These are phyloP conservation scores for Gerris buenoi DNA, from an alignment of 1,140 invertebrate species.

Conservation along the genomic window DNA sequence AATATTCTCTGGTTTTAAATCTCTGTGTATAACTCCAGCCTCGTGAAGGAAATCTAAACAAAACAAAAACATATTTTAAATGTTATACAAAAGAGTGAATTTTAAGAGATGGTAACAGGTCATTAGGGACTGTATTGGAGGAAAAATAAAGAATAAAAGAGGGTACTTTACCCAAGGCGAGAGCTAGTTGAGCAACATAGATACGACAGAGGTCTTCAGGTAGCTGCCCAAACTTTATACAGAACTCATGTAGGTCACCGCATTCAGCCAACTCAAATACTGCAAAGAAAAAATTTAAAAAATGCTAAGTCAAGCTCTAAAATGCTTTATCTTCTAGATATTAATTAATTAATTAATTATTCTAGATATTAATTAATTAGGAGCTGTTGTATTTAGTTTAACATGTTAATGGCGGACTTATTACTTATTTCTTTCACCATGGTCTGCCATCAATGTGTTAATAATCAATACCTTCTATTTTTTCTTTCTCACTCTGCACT, in stretches of 20 bases:
- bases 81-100: slow-evolving; percentile 7
- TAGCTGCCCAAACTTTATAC: slow-evolving; percentile 49
- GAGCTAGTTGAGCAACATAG: slow-evolving; percentile 67
- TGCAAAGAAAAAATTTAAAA: slow-evolving; percentile 32
- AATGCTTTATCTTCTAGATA: no score
- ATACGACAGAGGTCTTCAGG: slow-evolving; percentile 60
- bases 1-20: slow-evolving; percentile 83
- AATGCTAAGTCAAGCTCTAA: not conserved
- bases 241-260: slow-evolving; percentile 60
- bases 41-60: slow-evolving; percentile 79
- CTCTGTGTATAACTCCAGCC: slow-evolving; percentile 75
- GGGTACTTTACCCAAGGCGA: slow-evolving; percentile 64
- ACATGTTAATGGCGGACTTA: no score
- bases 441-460: no score
- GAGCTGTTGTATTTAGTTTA: no score
- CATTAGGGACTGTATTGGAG: no score
- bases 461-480: no score
- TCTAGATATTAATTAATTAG: no score
- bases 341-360: no score
- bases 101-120: no score
- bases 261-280: slow-evolving; percentile 66
- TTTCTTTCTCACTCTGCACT: no score
- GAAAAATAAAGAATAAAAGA: no score
- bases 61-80: slow-evolving; percentile 2
- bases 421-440: no score